Evolutionary conservation across 2,113 vertebrate species (phyloP), one percentile per base, ranked within the genome.

Genomic region (Pogona vitticeps): DNA sequence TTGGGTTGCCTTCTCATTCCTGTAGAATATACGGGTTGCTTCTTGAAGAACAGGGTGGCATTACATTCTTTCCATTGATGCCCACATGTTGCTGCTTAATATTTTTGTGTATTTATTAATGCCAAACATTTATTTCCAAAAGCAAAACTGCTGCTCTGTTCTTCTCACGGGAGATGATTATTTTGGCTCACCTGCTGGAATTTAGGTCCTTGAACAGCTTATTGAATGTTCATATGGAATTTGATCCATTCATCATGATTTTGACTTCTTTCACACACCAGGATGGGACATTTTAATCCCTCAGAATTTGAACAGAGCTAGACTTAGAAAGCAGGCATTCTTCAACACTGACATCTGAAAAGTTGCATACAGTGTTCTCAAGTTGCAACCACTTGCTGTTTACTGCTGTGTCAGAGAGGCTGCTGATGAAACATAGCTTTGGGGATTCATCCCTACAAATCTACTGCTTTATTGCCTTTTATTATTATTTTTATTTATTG

Each of bases 101-200:
- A 58, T 33, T 0, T 78, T 46, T 23, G 8, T 83, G 52, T 31
- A 28, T 56, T 61, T 61, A 79, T 33, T 58, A 20, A 72, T 0
- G 13, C 14, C 23, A 0, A 33, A 33, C 15, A 42, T 40, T 12
- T n/a, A 12, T 71, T 85, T 78, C 20, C 17, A 31, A 78, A 10
- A 59, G 56, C 63, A 42, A 80, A 83, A 70, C 46, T 0, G 1
- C 33, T 83, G 17, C 63, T 28, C 0, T n/a, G 38, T n/a, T 33
- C 13, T 3, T 58, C 52, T 15, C 28, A 5, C 56, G 68, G 36
- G 81, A 65, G 28, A 76, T 52, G n/a, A 59, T 21, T 75, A 18
- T 71, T 33, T n/a, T 17, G 58, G 68, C 12, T 8, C 0, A 1
- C 38, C 3, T 80, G 23, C 20, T 33, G 5, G 78, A 75, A 13